phyloP scores from a whole-genome alignment of 1,140 invertebrate species.

The Phocides pigmalion region DNA sequence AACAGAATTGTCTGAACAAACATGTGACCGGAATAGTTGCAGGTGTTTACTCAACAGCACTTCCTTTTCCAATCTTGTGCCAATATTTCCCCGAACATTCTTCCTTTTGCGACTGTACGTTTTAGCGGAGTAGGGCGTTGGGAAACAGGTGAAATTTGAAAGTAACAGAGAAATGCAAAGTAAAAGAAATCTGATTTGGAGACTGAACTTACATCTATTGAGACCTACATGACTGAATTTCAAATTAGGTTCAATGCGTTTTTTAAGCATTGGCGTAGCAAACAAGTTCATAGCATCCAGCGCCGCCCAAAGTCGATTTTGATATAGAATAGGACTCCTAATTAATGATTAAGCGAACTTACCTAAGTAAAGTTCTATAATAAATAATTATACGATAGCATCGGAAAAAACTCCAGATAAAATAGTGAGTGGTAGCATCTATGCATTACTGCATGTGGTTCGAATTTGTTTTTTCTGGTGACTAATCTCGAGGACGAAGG shows the following conservation, averaged over 20 bases:
- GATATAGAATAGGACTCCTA: no score
- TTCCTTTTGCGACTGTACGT: constrained; percentile 14
- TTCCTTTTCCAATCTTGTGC: constrained; percentile 34
- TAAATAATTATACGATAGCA: no score
- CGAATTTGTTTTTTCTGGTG: no score
- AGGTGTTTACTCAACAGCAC: constrained; percentile 20
- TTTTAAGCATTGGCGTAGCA: no score
- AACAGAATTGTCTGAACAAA: constrained; percentile 10
- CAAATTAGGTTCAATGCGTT: neutral
- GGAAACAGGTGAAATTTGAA: neutral
- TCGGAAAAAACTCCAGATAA: no score
- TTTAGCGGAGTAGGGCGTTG: neutral
- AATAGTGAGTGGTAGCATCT: no score
- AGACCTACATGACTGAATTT: neutral
- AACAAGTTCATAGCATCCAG: no score
- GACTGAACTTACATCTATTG: neutral
- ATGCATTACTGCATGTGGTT: no score
- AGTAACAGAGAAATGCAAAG: constrained; percentile 7
- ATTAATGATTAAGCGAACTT: no score
- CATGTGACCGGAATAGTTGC: constrained; percentile 12
- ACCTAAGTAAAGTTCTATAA: no score
- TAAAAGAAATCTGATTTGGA: neutral
- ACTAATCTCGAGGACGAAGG: no score
- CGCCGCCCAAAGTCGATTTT: no score
- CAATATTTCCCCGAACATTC: constrained; percentile 26